Evolutionary conservation across 2,797 vertebrate genomes (phyloP).

Genomic region (Lophius americanus): DNA sequence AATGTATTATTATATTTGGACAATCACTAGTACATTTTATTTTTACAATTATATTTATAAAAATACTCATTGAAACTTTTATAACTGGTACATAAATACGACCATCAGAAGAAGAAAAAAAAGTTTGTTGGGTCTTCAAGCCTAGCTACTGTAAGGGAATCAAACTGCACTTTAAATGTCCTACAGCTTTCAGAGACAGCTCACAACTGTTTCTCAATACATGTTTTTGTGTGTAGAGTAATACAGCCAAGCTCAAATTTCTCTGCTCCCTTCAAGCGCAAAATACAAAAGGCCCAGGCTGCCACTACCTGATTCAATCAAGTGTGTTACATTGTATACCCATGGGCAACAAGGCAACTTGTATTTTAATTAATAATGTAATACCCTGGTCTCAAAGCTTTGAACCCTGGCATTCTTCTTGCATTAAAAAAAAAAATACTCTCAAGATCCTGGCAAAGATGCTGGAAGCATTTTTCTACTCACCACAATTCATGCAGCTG

Average conservation of each 20-base stretch:
- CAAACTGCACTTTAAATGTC: slow-evolving; percentile 59
- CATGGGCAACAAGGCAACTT: slow-evolving; percentile 93
- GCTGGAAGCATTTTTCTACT: slow-evolving; percentile 72
- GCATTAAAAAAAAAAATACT: slow-evolving; percentile 83
- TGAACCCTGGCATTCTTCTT: slow-evolving; percentile 88
- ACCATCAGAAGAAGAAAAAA: slow-evolving; percentile 29
- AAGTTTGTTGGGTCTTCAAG: slow-evolving; percentile 34
- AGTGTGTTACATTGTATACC: slow-evolving; percentile 95
- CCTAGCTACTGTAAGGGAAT: slow-evolving; percentile 31
- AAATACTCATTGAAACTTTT: slow-evolving; percentile 12
- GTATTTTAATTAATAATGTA: slow-evolving; percentile 99
- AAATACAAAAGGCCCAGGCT: slow-evolving; percentile 90
- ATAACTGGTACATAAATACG: slow-evolving; percentile 1
- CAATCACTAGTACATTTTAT: too few species aligned
- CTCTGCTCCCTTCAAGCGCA: slow-evolving; percentile 90
- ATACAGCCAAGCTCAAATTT: slow-evolving; percentile 89
- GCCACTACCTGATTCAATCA: slow-evolving; percentile 98
- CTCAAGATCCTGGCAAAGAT: slow-evolving; percentile 85
- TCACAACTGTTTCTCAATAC: slow-evolving; percentile 81
- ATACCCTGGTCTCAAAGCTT: slow-evolving; percentile 89
- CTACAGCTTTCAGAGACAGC: slow-evolving; percentile 71
- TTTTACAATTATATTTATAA: neutral
- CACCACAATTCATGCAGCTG: slow-evolving; percentile 54
- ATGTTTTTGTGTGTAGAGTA: slow-evolving; percentile 79
- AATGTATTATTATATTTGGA: too few species aligned